Conservation (phyloP, 2,113 vertebrate species). For the Apodemus sylvaticus region DNA sequence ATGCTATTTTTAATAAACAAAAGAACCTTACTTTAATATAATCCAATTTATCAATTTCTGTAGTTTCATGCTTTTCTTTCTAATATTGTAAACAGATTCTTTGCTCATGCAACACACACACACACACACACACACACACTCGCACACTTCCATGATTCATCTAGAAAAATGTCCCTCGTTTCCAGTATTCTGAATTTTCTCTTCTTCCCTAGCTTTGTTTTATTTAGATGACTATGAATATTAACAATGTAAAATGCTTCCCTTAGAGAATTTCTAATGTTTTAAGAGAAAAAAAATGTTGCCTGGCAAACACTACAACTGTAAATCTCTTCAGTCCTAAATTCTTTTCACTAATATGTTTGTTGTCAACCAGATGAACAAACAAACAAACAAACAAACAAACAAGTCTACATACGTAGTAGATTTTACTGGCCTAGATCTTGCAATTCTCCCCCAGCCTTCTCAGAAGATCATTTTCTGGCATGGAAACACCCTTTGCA, state of each 20-base stretch:
- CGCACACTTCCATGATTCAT: neutral
- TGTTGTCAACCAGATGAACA: neutral
- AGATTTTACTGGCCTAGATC: neutral
- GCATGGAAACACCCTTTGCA: neutral
- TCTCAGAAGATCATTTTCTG: neutral
- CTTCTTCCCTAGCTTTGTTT: neutral
- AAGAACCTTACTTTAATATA: neutral
- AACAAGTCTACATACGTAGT: neutral
- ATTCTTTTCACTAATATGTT: neutral
- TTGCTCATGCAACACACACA: neutral
- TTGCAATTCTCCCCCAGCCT: too few relatives aligned
- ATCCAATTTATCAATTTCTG: neutral
- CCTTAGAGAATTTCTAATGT: neutral
- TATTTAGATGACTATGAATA: neutral
- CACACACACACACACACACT: neutral
- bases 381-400: too few relatives aligned
- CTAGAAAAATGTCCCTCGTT: neutral
- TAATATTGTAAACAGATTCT: neutral
- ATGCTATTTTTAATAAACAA: neutral
- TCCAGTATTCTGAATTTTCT: neutral
- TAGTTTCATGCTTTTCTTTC: neutral
- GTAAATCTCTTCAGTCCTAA: neutral
- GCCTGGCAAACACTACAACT: neutral
- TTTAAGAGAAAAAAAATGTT: conserved; percentile 39
- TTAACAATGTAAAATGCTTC: neutral